phyloP scores from a whole-genome alignment of 2,888 invertebrate genomes.

The Petrolisthes manimaculis region DNA sequence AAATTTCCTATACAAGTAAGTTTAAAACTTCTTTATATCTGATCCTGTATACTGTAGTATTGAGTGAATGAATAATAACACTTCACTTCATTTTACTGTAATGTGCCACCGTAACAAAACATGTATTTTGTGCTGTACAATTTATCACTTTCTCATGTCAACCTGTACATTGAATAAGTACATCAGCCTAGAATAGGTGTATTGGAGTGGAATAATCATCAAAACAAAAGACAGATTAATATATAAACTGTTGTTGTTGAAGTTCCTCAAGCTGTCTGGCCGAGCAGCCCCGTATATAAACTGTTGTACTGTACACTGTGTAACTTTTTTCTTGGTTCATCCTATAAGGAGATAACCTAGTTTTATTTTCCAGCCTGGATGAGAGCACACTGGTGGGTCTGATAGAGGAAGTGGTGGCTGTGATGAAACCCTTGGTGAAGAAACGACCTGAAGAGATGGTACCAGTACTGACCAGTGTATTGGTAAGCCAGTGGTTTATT shows the following conservation, averaged over 20 bases:
- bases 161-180: too few relatives aligned
- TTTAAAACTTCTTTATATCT: background rate
- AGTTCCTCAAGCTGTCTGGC: too few relatives aligned
- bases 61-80: background rate
- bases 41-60: background rate
- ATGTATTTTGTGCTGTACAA: too few relatives aligned
- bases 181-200: too few relatives aligned
- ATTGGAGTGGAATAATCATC: too few relatives aligned
- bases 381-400: constrained; percentile 48
- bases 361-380: constrained; percentile 43
- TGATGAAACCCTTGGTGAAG: constrained; percentile 48
- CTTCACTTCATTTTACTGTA: too few relatives aligned
- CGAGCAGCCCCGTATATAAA: too few relatives aligned
- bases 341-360: background rate
- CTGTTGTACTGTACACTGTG: too few relatives aligned
- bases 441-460: constrained; percentile 54
- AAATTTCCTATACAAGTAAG: constrained; percentile 49
- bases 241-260: too few relatives aligned
- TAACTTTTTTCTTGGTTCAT: background rate
- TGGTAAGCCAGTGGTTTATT: constrained; percentile 16
- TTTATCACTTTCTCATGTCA: too few relatives aligned
- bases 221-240: too few relatives aligned
- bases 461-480: constrained; percentile 46
- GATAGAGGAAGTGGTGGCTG: constrained; percentile 54
- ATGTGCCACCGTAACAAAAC: too few relatives aligned